A percentile compares a stretch with the other conserved stretches of the same genome.
Evolutionary conservation across 2,888 invertebrate species (phyloP).

Genomic region (Acrocera orbiculus): DNA sequence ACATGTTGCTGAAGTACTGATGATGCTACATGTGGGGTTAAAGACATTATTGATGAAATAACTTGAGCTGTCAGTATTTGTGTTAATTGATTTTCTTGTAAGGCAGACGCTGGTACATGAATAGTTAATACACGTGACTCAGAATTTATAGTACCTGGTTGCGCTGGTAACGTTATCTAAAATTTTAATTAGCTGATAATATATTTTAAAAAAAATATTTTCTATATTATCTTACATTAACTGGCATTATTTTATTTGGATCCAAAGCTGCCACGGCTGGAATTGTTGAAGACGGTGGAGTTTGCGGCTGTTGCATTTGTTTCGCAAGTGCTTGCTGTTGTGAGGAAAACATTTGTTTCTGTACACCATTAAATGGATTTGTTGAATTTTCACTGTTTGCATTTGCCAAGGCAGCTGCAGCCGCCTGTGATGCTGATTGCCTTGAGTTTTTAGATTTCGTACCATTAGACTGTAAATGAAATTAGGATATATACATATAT

Average conservation of each 20-base stretch:
- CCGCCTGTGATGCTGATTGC: conserved; percentile 13
- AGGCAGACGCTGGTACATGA: conserved; percentile 72
- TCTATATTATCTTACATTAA: conserved; percentile 30
- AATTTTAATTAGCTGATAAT: conserved; percentile 11
- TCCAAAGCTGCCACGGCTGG: conserved; percentile 33
- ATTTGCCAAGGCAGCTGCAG: conserved; percentile 7
- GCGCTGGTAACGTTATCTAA: conserved; percentile 67
- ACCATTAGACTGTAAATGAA: conserved; percentile 15
- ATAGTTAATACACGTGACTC: conserved; percentile 63
- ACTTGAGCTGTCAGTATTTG: conserved; percentile 69
- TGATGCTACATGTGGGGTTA: conserved; percentile 66
- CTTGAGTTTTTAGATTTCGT: conserved; percentile 23
- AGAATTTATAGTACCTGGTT: conserved; percentile 51
- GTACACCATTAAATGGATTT: conserved; percentile 11
- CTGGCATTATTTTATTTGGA: conserved; percentile 38
- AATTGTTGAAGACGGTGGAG: conserved; percentile 19
- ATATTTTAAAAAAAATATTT: background rate
- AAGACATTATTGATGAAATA: conserved; percentile 74
- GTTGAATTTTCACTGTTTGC: conserved; percentile 13
- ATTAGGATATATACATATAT: conserved; percentile 1
- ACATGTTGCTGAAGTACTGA: conserved; percentile 77
- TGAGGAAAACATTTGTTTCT: conserved; percentile 4
- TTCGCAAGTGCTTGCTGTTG: conserved; percentile 6
- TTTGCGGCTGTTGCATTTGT: conserved; percentile 15
- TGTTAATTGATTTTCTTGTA: conserved; percentile 50